phyloP scores from a whole-genome alignment of 2,113 vertebrate species.

The Panthera tigris region DNA sequence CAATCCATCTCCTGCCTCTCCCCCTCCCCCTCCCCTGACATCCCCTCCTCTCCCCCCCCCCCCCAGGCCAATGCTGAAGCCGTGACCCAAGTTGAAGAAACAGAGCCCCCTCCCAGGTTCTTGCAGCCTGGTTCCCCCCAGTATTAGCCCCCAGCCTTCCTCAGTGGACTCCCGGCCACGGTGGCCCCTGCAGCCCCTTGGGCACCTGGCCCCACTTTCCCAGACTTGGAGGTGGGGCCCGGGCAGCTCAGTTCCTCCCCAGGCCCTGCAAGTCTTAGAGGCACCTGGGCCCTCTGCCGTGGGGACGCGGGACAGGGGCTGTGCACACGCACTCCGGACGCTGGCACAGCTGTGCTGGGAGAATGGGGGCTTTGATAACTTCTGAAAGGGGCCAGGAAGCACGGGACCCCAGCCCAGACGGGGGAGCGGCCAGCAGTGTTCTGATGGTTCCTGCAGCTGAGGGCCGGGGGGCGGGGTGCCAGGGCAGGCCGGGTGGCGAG shows the following conservation, averaged over 20 bases:
- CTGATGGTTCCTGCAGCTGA: neutral
- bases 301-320: neutral
- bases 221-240: neutral
- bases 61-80: neutral
- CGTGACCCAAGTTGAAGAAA: neutral
- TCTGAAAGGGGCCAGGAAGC: conserved; percentile 70
- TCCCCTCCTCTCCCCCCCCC: too few species aligned
- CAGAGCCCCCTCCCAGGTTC: neutral
- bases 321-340: neutral
- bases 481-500: neutral
- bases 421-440: neutral
- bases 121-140: neutral
- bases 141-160: neutral
- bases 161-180: neutral
- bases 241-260: neutral
- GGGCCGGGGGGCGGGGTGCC: neutral
- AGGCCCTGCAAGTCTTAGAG: neutral
- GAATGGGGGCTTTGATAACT: conserved; percentile 72
- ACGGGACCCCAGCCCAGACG: neutral
- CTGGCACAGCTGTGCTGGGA: conserved; percentile 55
- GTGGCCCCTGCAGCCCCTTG: neutral
- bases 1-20: neutral
- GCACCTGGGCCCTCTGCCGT: conserved; percentile 44
- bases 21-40: neutral
- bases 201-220: neutral